A percentile compares a stretch with the other conserved stretches of the same genome.
phyloP scores from a whole-genome alignment of 2,888 invertebrate species.

The Actias luna region DNA sequence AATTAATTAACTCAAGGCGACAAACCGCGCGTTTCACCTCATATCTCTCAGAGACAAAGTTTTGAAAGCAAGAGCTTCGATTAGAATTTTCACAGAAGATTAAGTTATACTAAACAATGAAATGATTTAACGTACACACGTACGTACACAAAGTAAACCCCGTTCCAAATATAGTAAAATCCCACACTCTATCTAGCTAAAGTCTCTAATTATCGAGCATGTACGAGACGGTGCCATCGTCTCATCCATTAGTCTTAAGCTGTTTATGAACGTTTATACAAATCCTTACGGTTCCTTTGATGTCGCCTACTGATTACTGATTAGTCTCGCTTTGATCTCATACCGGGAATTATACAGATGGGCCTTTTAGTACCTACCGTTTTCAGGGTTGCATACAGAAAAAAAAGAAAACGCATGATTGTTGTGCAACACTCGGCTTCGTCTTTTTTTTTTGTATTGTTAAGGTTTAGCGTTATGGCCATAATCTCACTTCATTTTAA shows the following conservation, averaged over 20 bases:
- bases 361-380: constrained; percentile 1
- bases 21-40: no score
- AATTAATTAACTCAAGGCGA: no score
- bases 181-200: neutral
- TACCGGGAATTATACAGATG: constrained; percentile 32
- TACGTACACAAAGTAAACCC: neutral
- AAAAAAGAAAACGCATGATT: no score
- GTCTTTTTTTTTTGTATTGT: no score
- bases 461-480: no score
- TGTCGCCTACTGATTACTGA: constrained; percentile 33
- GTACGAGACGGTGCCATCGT: constrained; percentile 1
- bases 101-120: neutral
- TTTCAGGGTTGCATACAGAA: no score
- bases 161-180: neutral
- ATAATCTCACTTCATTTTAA: no score
- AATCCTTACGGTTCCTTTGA: constrained; percentile 37
- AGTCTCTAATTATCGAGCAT: neutral
- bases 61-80: no score
- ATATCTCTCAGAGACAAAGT: no score
- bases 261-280: constrained; percentile 30
- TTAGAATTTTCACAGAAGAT: no score
- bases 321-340: constrained; percentile 39
- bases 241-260: constrained; percentile 18
- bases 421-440: no score
- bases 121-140: neutral